These are phyloP conservation scores for Gobio occitaniae DNA, from an alignment of 2,797 vertebrate species.

Conservation along the genomic window DNA sequence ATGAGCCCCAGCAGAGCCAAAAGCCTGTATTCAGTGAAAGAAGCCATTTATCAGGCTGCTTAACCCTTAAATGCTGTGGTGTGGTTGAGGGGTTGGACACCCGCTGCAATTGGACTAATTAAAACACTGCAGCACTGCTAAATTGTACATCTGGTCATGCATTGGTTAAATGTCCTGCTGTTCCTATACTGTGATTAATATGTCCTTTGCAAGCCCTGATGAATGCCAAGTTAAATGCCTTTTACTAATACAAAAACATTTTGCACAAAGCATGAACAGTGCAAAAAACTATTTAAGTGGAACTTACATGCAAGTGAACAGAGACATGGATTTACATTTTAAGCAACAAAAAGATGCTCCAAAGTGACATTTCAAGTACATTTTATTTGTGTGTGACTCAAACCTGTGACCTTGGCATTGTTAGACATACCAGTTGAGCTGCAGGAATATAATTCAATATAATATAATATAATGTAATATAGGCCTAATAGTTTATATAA, in stretches of 20 bases:
- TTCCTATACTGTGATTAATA: slow-evolving; percentile 24
- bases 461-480: not conserved
- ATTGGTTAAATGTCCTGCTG: slow-evolving; percentile 45
- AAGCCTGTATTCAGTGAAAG: slow-evolving; percentile 53
- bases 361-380: not conserved
- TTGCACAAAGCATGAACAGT: not conserved
- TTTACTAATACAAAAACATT: not conserved
- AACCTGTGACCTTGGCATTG: not conserved
- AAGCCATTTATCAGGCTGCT: slow-evolving; percentile 58
- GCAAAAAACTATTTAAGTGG: not conserved
- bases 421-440: not conserved
- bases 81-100: slow-evolving; percentile 36
- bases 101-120: slow-evolving; percentile 58
- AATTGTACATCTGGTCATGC: slow-evolving; percentile 57
- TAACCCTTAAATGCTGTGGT: slow-evolving; percentile 52
- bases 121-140: slow-evolving; percentile 46
- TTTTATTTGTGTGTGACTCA: not conserved
- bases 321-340: not conserved
- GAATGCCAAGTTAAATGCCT: not conserved
- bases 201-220: slow-evolving; percentile 24
- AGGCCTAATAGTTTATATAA: not conserved
- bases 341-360: not conserved
- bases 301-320: not conserved
- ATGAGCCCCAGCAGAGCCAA: slow-evolving; percentile 45
- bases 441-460: not conserved